These are phyloP conservation scores for Furcula furcula DNA, from an alignment of 2,888 invertebrate species.

Conservation along the genomic window DNA sequence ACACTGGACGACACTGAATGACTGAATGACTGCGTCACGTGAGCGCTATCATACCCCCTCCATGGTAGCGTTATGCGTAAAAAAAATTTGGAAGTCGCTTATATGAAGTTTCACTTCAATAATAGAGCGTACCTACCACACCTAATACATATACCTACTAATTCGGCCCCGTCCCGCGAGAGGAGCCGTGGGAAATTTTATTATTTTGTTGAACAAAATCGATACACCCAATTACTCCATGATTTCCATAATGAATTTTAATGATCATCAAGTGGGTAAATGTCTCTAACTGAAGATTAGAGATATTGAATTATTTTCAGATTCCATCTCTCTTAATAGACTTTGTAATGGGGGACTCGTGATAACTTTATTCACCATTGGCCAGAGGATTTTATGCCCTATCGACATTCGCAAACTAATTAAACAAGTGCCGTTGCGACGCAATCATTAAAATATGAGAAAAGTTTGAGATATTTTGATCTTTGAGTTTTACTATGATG, in stretches of 20 bases:
- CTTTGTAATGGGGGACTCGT: conserved; percentile 44
- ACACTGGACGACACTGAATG: too few relatives aligned
- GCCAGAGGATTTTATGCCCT: conserved; percentile 7
- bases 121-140: too few relatives aligned
- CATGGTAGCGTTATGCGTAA: too few relatives aligned
- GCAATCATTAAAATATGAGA: conserved; percentile 31
- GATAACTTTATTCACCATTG: conserved; percentile 30
- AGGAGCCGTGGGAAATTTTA: too few relatives aligned
- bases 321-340: conserved; percentile 39
- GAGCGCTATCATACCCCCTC: too few relatives aligned
- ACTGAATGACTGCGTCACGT: too few relatives aligned
- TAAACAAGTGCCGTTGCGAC: conserved; percentile 36
- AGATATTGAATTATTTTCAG: conserved; percentile 49
- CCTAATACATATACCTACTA: too few relatives aligned
- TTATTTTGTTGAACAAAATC: background rate
- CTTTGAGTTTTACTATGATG: too few relatives aligned
- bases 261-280: conserved; percentile 16
- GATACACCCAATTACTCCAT: background rate
- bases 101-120: too few relatives aligned
- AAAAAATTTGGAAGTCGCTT: too few relatives aligned
- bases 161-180: too few relatives aligned
- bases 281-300: conserved; percentile 38
- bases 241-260: conserved; percentile 1
- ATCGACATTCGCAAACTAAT: conserved; percentile 35
- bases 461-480: conserved; percentile 21